Percentiles rank a stretch among this genome's conserved stretches.
Evolutionary conservation across 2,113 vertebrate genomes (phyloP).

Genomic region (Heliornis fulica): DNA sequence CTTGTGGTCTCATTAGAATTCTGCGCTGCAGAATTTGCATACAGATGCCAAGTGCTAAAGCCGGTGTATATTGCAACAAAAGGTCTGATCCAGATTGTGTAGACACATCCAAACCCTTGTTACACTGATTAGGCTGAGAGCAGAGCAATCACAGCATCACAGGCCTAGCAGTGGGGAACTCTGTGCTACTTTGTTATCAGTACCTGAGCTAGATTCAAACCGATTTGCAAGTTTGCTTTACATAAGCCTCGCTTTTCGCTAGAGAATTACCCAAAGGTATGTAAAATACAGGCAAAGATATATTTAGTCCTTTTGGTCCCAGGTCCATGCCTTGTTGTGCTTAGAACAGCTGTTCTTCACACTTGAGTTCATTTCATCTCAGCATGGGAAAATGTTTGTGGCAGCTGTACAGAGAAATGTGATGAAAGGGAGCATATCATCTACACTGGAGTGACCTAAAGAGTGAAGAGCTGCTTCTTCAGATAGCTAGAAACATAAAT

Average conservation of each 20-base stretch:
- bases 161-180: background rate
- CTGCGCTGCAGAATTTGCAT: background rate
- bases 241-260: background rate
- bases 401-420: background rate
- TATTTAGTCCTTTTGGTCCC: background rate
- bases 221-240: background rate
- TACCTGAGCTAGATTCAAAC: background rate
- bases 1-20: background rate
- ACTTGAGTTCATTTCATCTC: background rate
- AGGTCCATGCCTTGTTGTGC: background rate
- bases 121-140: background rate
- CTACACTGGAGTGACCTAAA: background rate
- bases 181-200: background rate
- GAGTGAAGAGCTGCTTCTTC: background rate
- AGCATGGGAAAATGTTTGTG: background rate
- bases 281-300: background rate
- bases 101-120: background rate
- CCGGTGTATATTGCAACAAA: background rate
- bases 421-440: background rate
- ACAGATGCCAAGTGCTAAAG: slow-evolving; percentile 42
- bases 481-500: background rate
- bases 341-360: background rate
- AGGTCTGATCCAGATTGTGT: background rate
- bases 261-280: background rate
- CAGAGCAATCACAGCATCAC: background rate